These are phyloP conservation scores for Apteryx mantelli DNA, from an alignment of 2,113 vertebrate species.

Conservation along the genomic window DNA sequence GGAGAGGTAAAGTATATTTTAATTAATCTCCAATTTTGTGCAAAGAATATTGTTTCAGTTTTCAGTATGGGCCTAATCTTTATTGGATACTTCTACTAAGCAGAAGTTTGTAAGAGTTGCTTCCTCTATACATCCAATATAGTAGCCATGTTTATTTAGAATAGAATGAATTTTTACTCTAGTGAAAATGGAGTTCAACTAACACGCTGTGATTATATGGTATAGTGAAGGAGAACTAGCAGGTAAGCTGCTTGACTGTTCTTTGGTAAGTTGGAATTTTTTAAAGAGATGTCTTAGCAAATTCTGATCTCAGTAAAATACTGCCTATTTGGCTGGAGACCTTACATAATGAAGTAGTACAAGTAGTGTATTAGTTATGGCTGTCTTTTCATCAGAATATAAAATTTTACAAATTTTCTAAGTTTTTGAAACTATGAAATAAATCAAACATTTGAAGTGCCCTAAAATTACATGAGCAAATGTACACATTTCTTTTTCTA, in stretches of 20 bases:
- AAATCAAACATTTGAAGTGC: not conserved
- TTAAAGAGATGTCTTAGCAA: not conserved
- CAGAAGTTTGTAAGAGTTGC: not conserved
- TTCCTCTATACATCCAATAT: not conserved
- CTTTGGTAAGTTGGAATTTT: not conserved
- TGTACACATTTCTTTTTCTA: not conserved
- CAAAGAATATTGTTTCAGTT: not conserved
- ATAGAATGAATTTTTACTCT: not conserved
- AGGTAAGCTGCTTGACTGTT: not conserved
- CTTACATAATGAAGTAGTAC: not conserved
- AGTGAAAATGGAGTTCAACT: not conserved
- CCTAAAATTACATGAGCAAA: not conserved
- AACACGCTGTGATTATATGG: not conserved
- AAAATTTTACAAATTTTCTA: not conserved
- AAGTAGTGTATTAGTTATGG: not conserved
- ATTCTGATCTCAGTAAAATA: not conserved
- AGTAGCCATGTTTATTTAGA: not conserved
- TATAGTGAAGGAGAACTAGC: not conserved
- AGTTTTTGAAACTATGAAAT: not conserved
- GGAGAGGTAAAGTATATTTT: conserved; percentile 89
- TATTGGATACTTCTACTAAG: not conserved
- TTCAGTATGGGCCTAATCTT: not conserved
- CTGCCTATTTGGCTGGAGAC: not conserved
- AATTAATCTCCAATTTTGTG: not conserved
- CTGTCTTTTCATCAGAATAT: not conserved